These are phyloP conservation scores for Delichon dasypus DNA, from an alignment of 2,797 vertebrate genomes.

Conservation along the genomic window DNA sequence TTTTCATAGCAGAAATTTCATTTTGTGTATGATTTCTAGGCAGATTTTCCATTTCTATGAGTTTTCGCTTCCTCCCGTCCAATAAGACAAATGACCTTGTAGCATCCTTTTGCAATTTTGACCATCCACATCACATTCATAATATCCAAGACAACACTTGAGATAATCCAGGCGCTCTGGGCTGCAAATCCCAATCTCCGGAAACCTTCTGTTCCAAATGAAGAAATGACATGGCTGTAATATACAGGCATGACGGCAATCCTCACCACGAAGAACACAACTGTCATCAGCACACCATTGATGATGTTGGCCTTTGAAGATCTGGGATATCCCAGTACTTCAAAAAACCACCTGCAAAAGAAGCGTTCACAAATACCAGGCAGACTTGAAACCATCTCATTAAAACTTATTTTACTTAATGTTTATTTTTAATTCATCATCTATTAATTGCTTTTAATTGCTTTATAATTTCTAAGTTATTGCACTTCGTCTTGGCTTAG, in stretches of 20 bases:
- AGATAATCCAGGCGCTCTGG: conserved; percentile 88
- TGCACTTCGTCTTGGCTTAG: neutral
- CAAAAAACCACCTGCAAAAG: conserved; percentile 97
- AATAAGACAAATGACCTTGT: conserved; percentile 85
- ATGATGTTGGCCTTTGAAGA: conserved; percentile 90
- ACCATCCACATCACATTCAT: conserved; percentile 99
- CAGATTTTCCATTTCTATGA: conserved; percentile 90
- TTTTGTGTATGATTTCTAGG: conserved; percentile 73
- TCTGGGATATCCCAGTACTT: conserved; percentile 91
- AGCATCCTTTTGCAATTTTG: conserved; percentile 93
- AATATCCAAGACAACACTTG: conserved; percentile 90
- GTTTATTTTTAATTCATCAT: neutral
- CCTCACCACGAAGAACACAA: conserved; percentile 92
- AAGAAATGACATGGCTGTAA: conserved; percentile 84
- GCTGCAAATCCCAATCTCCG: conserved; percentile 82
- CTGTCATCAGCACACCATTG: conserved; percentile 94
- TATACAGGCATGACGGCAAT: conserved; percentile 91
- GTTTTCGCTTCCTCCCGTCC: conserved; percentile 72
- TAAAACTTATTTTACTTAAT: neutral
- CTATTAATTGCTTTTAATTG: neutral
- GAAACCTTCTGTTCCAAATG: conserved; percentile 90
- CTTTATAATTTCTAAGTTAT: neutral
- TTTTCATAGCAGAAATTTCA: conserved; percentile 16
- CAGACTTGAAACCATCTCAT: neutral
- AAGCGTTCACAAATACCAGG: conserved; percentile 29